Base-by-base conservation (phyloP, 1,140 invertebrate genomes). In the Drosophila seguyi region DNA sequence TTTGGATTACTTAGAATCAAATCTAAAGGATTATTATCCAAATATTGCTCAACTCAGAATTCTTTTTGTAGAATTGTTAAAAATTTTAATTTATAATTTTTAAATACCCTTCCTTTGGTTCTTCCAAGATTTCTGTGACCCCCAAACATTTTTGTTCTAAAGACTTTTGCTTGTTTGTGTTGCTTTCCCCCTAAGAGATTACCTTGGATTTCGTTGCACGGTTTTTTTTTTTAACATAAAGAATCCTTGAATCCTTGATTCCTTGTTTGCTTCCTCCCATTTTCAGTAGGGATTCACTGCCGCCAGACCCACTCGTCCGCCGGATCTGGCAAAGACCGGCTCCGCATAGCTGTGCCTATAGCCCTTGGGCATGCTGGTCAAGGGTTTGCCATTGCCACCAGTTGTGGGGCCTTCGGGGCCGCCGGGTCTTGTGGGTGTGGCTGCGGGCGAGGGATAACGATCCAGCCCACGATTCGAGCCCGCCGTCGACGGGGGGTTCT, bases 301-400 rank as follows among this genome's bases (percentile, higher is more conserved):
- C 1, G 92, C 92, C 27, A 93, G 77, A 13, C 92, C 92, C 3
- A 93, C 92, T 13, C 92, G 78, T 27, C 92, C 92, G 25, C 91
- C 88, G 68, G 84, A 80, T 20, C 92, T 75, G 16, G 92, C 83
- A 25, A 92, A 90, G 7, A 92, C 91, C n/a, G 91, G 91, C 81
- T 94, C 94, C 13, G 93, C 94, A 61, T 94, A 94, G 75, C 94
- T 94, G 67, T 94, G 94, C 27, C 94, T 90, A 74, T 94, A 94
- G n/a, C 93, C 93, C 58, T 93, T 93, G 34, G 86, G 71, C 69
- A 93, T 77, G 60, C 71, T 91, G 42, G 80, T 59, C 14, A 92
- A 39, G 2, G 74, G 79, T 42, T 92, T 92, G 11, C 77, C 72
- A 16, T 68, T 22, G 0, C 61, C 66, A 4, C 62, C 42, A 13